Evolutionary conservation across 2,888 invertebrate genomes (phyloP).

Genomic region (Endomychus coccineus): DNA sequence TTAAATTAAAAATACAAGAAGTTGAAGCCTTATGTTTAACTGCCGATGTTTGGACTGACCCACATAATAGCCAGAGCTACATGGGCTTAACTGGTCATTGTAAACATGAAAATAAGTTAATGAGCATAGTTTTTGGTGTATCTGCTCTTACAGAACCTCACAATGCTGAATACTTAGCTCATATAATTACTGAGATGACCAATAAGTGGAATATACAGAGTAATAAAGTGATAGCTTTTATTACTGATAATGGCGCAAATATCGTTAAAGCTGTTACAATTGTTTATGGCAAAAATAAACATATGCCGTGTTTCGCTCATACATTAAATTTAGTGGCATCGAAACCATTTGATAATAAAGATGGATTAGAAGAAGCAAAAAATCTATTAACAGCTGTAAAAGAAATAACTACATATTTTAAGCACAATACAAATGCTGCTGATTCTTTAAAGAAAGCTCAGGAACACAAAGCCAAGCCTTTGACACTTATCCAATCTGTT

Average conservation of each 20-base stretch:
- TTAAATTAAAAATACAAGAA: conserved; percentile 6
- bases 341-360: conserved; percentile 13
- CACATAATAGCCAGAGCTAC: conserved; percentile 5
- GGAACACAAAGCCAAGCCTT: conserved; percentile 17
- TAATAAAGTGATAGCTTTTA: conserved; percentile 21
- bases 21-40: conserved; percentile 7
- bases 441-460: conserved; percentile 25
- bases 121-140: conserved; percentile 9
- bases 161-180: conserved; percentile 21
- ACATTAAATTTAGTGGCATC: conserved; percentile 23
- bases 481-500: conserved; percentile 26
- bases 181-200: conserved; percentile 18
- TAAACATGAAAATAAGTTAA: conserved; percentile 9
- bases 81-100: conserved; percentile 9
- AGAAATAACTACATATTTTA: conserved; percentile 24
- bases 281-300: conserved; percentile 21
- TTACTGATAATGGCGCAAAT: conserved; percentile 26
- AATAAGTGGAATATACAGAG: conserved; percentile 18
- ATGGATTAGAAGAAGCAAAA: background rate
- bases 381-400: conserved; percentile 16
- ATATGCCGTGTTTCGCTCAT: conserved; percentile 22
- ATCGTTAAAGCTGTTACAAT: conserved; percentile 24
- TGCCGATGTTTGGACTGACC: conserved; percentile 8
- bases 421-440: conserved; percentile 24
- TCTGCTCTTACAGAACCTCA: conserved; percentile 9